These are phyloP conservation scores for Pionites leucogaster DNA, from an alignment of 2,113 vertebrate species.

Conservation along the genomic window DNA sequence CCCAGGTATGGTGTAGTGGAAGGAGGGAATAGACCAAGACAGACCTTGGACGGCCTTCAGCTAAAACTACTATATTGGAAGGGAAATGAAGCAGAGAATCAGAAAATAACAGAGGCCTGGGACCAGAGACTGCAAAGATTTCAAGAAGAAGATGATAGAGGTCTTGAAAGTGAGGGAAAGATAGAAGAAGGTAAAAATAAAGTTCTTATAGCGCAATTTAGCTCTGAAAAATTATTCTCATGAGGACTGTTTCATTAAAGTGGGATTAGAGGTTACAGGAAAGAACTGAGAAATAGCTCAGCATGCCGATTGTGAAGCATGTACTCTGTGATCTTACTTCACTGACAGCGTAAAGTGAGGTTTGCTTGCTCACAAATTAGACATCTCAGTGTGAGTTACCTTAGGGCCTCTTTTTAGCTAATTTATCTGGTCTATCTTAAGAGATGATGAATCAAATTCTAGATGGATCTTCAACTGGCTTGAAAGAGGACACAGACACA, in stretches of 20 bases:
- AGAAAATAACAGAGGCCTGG: background rate
- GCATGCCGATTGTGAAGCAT: background rate
- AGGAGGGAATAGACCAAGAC: background rate
- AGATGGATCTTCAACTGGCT: slow-evolving; percentile 11
- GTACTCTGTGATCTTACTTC: background rate
- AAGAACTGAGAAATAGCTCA: background rate
- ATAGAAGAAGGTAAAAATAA: background rate
- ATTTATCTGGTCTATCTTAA: slow-evolving; percentile 7
- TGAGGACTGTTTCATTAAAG: background rate
- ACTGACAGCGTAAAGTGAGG: background rate
- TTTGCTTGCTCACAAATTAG: slow-evolving; percentile 4
- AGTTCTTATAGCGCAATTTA: background rate
- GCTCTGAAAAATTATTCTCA: background rate
- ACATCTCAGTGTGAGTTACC: background rate
- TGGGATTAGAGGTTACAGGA: background rate
- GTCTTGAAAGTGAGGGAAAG: background rate
- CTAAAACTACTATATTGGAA: background rate
- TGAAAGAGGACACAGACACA: background rate
- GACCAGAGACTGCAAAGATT: background rate
- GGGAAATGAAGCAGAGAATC: background rate
- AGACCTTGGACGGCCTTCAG: background rate
- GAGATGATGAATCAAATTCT: slow-evolving; percentile 7
- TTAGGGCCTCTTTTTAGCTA: background rate
- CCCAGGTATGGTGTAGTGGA: background rate
- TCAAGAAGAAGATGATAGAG: background rate